Conservation (phyloP, 1,140 invertebrate genomes). For the Drosophila parabipectinata region DNA sequence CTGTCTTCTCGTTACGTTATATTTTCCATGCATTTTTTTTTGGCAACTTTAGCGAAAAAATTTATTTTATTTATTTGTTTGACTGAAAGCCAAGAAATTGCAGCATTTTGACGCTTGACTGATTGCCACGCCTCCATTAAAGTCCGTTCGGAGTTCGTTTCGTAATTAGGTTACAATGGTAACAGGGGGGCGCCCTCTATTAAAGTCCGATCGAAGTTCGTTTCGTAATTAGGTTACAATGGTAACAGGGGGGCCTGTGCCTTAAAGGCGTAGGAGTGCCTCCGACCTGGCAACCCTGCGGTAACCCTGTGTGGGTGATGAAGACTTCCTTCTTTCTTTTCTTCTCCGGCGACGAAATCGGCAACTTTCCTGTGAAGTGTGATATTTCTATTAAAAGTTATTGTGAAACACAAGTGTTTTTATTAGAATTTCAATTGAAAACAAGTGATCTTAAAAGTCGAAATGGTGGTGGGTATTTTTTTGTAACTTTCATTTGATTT, state of each 20-base stretch:
- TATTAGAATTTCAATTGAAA: not conserved
- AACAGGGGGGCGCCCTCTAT: not conserved
- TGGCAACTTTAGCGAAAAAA: conserved; percentile 74
- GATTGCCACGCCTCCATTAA: conserved; percentile 45
- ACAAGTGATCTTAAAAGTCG: not conserved
- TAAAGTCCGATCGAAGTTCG: not conserved
- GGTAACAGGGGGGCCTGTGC: not conserved
- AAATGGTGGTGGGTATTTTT: not conserved
- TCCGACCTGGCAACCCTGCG: conserved; percentile 20
- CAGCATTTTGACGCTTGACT: conserved; percentile 78
- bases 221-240: not conserved
- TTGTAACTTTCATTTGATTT: not conserved
- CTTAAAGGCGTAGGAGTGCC: not conserved
- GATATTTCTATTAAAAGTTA: not conserved
- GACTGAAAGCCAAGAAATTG: conserved; percentile 73
- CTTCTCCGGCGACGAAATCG: not conserved
- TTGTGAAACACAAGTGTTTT: not conserved
- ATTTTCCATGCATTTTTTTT: conserved; percentile 34
- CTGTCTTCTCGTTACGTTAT: conserved; percentile 50
- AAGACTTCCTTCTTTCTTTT: not conserved
- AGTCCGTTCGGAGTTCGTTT: not conserved
- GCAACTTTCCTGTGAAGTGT: not conserved
- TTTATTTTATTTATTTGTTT: conserved; percentile 79
- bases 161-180: not conserved
- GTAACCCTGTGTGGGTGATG: not conserved